Conservation (phyloP, 2,888 invertebrate genomes). For the Deilephila elpenor region DNA sequence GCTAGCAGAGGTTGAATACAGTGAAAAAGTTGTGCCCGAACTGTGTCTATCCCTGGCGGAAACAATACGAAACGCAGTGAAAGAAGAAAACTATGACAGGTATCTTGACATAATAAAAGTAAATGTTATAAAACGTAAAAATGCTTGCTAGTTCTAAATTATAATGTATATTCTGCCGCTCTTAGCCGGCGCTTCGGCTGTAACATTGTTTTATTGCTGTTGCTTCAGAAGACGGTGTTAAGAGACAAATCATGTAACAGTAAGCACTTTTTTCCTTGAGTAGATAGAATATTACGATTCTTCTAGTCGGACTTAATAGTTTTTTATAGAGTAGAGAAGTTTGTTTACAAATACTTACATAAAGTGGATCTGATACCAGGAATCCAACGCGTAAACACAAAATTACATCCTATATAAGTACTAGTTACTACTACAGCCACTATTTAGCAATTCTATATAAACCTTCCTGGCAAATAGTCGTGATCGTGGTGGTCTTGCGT, state of each 20-base stretch:
- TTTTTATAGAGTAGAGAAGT: too few relatives aligned
- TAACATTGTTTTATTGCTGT: slow-evolving; percentile 49
- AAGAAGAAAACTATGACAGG: slow-evolving; percentile 89
- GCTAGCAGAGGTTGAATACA: slow-evolving; percentile 85
- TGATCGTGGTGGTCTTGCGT: too few relatives aligned
- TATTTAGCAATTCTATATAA: too few relatives aligned
- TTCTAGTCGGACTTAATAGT: too few relatives aligned
- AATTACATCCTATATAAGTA: too few relatives aligned
- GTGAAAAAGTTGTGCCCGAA: slow-evolving; percentile 85
- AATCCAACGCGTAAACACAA: too few relatives aligned
- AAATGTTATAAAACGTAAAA: not conserved
- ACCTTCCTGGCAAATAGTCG: too few relatives aligned
- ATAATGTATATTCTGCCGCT: slow-evolving; percentile 63
- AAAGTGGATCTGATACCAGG: too few relatives aligned
- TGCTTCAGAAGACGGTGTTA: slow-evolving; percentile 37
- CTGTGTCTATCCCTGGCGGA: slow-evolving; percentile 84
- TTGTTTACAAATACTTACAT: too few relatives aligned
- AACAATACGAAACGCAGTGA: slow-evolving; percentile 85
- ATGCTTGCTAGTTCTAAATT: not conserved
- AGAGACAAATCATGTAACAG: slow-evolving; percentile 14
- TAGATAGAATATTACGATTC: too few relatives aligned
- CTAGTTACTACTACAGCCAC: too few relatives aligned
- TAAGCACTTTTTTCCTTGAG: not conserved
- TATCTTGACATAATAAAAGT: slow-evolving; percentile 38
- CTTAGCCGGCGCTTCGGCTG: slow-evolving; percentile 53